Evolutionary conservation across 64 coral and sea anemone species (phyloP).

Genomic region (Montipora sp.): DNA sequence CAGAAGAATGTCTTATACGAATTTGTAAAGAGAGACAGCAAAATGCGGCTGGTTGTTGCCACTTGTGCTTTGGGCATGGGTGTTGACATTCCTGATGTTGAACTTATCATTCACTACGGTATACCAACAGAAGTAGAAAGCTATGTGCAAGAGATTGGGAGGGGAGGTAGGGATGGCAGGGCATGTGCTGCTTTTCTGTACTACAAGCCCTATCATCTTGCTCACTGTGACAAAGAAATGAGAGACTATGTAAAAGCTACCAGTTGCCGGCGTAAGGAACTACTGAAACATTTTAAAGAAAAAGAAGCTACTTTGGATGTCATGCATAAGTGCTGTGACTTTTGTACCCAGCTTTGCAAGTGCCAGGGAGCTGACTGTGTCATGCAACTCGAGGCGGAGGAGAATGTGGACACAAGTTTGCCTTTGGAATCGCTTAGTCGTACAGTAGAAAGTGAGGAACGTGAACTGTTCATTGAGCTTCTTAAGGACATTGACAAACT

Average conservation of each 20-base stretch:
- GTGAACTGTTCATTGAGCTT: no score
- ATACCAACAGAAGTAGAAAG: conserved; percentile 8
- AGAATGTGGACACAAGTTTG: no score
- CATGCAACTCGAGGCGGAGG: no score
- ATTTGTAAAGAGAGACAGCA: not conserved
- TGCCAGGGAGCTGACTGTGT: not conserved
- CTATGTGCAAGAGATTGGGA: conserved; percentile 42
- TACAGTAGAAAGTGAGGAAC: no score
- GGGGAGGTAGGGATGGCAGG: conserved; percentile 24
- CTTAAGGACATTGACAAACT: no score
- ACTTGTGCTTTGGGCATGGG: conserved; percentile 45
- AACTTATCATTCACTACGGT: conserved; percentile 8
- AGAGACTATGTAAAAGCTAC: conserved; percentile 51
- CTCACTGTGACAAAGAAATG: conserved; percentile 55
- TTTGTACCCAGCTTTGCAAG: not conserved
- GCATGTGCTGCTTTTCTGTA: conserved; percentile 13
- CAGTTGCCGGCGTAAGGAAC: not conserved
- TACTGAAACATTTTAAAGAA: conserved; percentile 52
- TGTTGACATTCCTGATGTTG: conserved; percentile 33
- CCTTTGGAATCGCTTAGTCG: no score
- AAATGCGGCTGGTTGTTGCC: conserved; percentile 13
- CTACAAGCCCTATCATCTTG: conserved; percentile 43
- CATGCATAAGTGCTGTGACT: conserved; percentile 34
- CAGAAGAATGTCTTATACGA: not conserved
- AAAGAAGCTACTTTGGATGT: not conserved